Percentiles rank a stretch among this genome's conserved stretches.
Conservation (phyloP, 1,140 invertebrate species). For the Mylabris phalerata region DNA sequence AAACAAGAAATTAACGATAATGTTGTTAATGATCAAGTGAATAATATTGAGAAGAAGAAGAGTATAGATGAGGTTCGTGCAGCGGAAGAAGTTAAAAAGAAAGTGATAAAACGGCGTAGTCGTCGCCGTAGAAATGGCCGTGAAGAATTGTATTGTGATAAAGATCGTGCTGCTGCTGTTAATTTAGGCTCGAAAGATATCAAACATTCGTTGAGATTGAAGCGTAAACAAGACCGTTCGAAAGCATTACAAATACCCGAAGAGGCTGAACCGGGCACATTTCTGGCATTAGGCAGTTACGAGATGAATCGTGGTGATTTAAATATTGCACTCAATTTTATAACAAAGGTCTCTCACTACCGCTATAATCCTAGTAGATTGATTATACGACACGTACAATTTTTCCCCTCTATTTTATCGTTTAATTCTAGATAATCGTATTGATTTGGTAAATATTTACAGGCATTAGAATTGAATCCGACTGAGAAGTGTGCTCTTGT, state of each 20-base stretch:
- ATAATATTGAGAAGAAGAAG: constrained; percentile 11
- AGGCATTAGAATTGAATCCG: constrained; percentile 82
- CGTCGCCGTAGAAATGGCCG: constrained; percentile 1
- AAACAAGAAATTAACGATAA: constrained; percentile 13
- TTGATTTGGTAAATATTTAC: constrained; percentile 36
- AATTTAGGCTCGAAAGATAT: constrained; percentile 75
- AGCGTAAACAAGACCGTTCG: constrained; percentile 69
- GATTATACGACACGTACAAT: neutral
- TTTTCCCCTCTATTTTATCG: neutral
- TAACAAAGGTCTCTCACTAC: constrained; percentile 61
- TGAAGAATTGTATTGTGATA: constrained; percentile 81
- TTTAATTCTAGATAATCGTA: neutral
- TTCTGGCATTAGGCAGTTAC: constrained; percentile 65
- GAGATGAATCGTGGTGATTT: constrained; percentile 66
- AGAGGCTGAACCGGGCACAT: constrained; percentile 67
- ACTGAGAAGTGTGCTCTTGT: constrained; percentile 81
- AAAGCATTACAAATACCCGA: constrained; percentile 65
- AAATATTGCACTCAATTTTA: constrained; percentile 62
- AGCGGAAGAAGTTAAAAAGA: constrained; percentile 43
- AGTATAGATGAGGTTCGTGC: constrained; percentile 7
- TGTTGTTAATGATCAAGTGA: constrained; percentile 34
- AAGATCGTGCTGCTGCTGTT: constrained; percentile 81
- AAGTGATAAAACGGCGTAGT: constrained; percentile 41
- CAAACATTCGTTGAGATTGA: constrained; percentile 73
- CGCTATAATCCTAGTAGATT: neutral